Evolutionary conservation across 2,888 invertebrate genomes (phyloP).

Genomic region (Sesia bembeciformis): DNA sequence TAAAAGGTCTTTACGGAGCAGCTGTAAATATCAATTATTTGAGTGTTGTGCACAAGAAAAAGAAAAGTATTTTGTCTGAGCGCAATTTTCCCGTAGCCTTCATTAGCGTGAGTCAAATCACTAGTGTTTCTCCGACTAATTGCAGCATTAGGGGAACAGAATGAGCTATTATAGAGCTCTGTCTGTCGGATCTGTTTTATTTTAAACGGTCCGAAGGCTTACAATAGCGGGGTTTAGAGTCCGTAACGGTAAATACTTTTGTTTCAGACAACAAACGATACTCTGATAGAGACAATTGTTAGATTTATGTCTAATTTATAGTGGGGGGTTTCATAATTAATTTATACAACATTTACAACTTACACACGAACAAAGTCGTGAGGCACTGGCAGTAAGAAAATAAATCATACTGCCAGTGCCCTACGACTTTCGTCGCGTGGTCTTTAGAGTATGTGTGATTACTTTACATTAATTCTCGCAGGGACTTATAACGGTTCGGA

Average conservation of each 20-base stretch:
- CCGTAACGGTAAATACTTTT: slow-evolving; percentile 27
- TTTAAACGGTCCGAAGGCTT: slow-evolving; percentile 37
- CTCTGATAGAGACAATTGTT: neutral
- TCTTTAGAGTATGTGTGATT: no score
- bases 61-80: slow-evolving; percentile 22
- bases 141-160: slow-evolving; percentile 53
- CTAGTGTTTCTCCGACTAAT: slow-evolving; percentile 53
- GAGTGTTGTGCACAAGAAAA: slow-evolving; percentile 28
- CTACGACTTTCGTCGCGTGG: no score
- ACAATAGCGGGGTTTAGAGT: slow-evolving; percentile 30
- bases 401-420: no score
- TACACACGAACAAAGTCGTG: no score
- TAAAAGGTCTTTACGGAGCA: slow-evolving; percentile 24
- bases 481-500: no score
- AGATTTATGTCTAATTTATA: neutral
- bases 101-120: slow-evolving; percentile 60
- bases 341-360: no score
- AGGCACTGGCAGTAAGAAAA: no score
- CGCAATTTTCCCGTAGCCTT: slow-evolving; percentile 47
- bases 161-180: slow-evolving; percentile 51
- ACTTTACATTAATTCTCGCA: no score
- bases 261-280: slow-evolving; percentile 17
- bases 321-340: no score
- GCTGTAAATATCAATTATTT: slow-evolving; percentile 44
- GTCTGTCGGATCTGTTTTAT: slow-evolving; percentile 44